Evolutionary conservation across 2,797 vertebrate species (phyloP), one percentile per base, ranked within the genome.

Genomic region (Cirrhinus molitorella): DNA sequence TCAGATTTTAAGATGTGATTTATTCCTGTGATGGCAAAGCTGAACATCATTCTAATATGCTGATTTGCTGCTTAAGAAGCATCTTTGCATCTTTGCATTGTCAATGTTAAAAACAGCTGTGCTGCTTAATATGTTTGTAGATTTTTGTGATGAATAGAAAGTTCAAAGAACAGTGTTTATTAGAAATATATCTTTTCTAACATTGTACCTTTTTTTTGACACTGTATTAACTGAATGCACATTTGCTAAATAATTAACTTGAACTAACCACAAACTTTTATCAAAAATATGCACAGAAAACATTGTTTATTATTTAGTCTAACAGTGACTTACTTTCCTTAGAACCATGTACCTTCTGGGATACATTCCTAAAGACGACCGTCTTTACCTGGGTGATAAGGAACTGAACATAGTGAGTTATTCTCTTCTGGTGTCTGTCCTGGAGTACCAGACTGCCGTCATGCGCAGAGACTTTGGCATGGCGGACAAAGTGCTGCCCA

Each of bases 301-400:
- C 47, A 17, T 9, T 13, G 49, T 21, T 37, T 0, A 5, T 83
- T 43, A 43, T 34, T 74, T 4, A 59, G 43, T 57, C 37, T 84
- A 75, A 79, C 34, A 17, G 13, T 83, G 57, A 65, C 12, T 45
- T 78, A 11, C 12, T 86, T 31, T 23, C n/a, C 70, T 55, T 86
- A 99, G 98, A 84, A 99, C 97, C 7, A 99, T 99, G 98, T 99
- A 99, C 92, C 95, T 99, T 75, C 92, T 99, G 90, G 98, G 98
- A 57, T 99, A 99, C 91, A 99, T 99, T 85, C 98, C 98, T 37
- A 99, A 99, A 92, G 98, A 99, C 88, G 99, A 99, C 91, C 95
- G 98, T 5, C 95, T 99, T 53, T 99, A 99, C 86, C 93, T 99
- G 88, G 98, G 98, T 14, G 98, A 99, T 93, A 99, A 99, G 89